These are phyloP conservation scores for Wasmannia auropunctata DNA, from an alignment of 1,140 invertebrate genomes.

Conservation along the genomic window DNA sequence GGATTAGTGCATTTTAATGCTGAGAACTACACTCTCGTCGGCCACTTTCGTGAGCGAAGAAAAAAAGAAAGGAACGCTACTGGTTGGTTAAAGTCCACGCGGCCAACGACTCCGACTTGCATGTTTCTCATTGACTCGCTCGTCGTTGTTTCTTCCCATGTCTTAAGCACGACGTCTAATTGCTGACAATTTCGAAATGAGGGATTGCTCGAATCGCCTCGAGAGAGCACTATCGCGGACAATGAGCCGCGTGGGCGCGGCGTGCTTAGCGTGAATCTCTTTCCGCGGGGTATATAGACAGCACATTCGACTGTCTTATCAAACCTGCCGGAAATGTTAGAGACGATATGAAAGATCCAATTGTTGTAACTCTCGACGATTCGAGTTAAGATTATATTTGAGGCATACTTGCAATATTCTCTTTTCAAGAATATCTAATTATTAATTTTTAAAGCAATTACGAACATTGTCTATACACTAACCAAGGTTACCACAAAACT, in stretches of 20 bases:
- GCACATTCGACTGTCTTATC: conserved; percentile 63
- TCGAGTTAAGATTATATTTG: not conserved
- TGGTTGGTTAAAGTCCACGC: not conserved
- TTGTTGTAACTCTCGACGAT: conserved; percentile 11
- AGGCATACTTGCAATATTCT: not conserved
- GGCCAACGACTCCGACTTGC: conserved; percentile 11
- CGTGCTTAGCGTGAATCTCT: conserved; percentile 46
- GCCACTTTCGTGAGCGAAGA: not conserved
- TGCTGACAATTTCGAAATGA: conserved; percentile 57
- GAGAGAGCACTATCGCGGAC: conserved; percentile 52
- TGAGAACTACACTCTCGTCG: not conserved
- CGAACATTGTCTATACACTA: too few species aligned
- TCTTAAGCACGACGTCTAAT: conserved; percentile 50
- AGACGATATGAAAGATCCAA: conserved; percentile 18
- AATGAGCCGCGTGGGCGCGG: conserved; percentile 67
- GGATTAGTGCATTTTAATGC: not conserved
- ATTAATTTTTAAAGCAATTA: not conserved
- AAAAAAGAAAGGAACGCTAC: not conserved
- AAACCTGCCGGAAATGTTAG: not conserved
- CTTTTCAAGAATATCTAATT: not conserved
- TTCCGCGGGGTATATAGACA: conserved; percentile 38
- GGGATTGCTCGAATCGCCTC: conserved; percentile 41
- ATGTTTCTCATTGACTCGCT: conserved; percentile 20
- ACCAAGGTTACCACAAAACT: too few species aligned
- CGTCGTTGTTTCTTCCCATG: not conserved